Evolutionary conservation across 2,113 vertebrate genomes (phyloP), one percentile per base, ranked within the genome.

Genomic region (Trematocara variabile): DNA sequence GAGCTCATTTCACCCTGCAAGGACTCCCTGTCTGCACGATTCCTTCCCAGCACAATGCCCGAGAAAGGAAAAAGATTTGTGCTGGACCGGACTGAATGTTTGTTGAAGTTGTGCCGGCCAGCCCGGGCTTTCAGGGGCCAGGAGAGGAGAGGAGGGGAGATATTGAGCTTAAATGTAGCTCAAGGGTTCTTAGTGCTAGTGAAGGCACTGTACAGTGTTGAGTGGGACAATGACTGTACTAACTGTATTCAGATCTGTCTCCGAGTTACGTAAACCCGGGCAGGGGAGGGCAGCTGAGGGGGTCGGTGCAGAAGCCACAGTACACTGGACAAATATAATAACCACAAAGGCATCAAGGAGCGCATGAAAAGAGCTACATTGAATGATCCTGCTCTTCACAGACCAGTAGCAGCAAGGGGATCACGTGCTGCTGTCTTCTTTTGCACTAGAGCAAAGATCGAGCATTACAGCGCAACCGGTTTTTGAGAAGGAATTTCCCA

Each of bases 251-350:
- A 93, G 88, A 91, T 92, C 84, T 89, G 91, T 94, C 92, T 95
- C 90, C 8, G 77, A 70, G 88, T 96, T 95, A 95, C 88, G 52
- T 95, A 95, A 95, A 88, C 86, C 89, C 2, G 53, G 63, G 91
- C 78, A 86, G 87, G 85, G 91, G 82, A 90, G 89, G 82, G 89
- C 88, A 85, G 91, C 86, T 93, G 92, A 92, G 90, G 92, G 94
- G 89, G 90, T 92, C 90, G 88, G 86, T 78, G 87, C 89, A 91
- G 89, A 94, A 93, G 92, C 93, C 93, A 95, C 93, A 96, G 93
- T 95, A 94, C 95, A 95, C 94, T 96, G 96, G 95, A 95, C 93
- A 96, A 96, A 96, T 93, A 96, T 95, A 96, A 96, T 95, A 95
- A 93, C 89, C 89, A 91, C 85, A 93, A 91, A 94, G 77, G 92